Conservation (phyloP, 2,113 vertebrate genomes). For the Esox niger region DNA sequence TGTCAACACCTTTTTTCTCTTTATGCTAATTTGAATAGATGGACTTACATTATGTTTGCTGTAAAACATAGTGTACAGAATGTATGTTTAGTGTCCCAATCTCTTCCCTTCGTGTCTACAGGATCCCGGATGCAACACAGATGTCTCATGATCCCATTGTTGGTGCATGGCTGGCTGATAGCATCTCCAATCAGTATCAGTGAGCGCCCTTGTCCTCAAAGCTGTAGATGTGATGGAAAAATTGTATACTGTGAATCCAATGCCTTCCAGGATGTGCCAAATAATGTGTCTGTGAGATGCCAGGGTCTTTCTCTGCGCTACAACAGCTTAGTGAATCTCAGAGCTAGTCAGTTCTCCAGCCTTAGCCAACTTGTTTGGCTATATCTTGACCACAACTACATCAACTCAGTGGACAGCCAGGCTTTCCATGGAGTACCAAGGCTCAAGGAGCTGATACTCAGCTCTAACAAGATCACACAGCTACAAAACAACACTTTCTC, state of each 20-base stretch:
- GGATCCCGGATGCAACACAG: slow-evolving; percentile 78
- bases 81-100: neutral
- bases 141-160: slow-evolving; percentile 69
- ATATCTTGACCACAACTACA: slow-evolving; percentile 97
- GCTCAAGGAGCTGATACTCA: slow-evolving; percentile 95
- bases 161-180: slow-evolving; percentile 77
- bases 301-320: slow-evolving; percentile 94
- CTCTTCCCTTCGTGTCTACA: slow-evolving; percentile 33
- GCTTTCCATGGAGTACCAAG: slow-evolving; percentile 91
- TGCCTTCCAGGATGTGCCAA: slow-evolving; percentile 90
- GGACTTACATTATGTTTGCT: neutral
- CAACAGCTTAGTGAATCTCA: slow-evolving; percentile 93
- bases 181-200: slow-evolving; percentile 74
- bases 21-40: neutral
- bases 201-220: slow-evolving; percentile 90
- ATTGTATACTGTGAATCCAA: slow-evolving; percentile 98
- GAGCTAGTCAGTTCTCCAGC: slow-evolving; percentile 88
- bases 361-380: slow-evolving; percentile 96
- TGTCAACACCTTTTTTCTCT: neutral
- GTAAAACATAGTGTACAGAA: neutral
- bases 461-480: slow-evolving; percentile 92
- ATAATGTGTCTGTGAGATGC: slow-evolving; percentile 89
- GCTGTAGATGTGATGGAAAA: slow-evolving; percentile 95
- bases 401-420: slow-evolving; percentile 85
- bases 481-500: slow-evolving; percentile 93